phyloP scores from a whole-genome alignment of 2,797 vertebrate species.

The Botia almorhae region DNA sequence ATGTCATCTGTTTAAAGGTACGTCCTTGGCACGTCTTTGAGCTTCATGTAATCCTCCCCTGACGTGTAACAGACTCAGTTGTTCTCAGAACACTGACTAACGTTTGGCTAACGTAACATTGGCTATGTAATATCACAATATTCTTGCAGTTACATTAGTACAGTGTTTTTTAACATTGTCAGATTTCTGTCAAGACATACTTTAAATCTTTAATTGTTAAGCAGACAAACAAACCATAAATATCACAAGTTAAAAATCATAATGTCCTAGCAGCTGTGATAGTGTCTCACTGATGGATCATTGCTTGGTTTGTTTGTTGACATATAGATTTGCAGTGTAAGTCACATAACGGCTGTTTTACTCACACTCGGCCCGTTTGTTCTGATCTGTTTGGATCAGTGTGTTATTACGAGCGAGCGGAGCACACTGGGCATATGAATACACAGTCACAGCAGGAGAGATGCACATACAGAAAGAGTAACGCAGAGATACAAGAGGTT shows the following conservation, averaged over 20 bases:
- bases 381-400: slow-evolving; percentile 49
- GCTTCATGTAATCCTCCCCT: neutral
- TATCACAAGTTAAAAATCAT: neutral
- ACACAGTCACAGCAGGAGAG: slow-evolving; percentile 37
- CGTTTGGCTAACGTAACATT: too few species aligned
- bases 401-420: slow-evolving; percentile 39
- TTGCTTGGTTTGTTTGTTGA: slow-evolving; percentile 28
- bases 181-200: too few species aligned
- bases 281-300: neutral
- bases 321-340: slow-evolving; percentile 15
- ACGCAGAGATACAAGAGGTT: slow-evolving; percentile 39
- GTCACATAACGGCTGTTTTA: slow-evolving; percentile 42
- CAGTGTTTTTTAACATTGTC: too few species aligned
- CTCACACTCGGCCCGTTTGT: slow-evolving; percentile 18
- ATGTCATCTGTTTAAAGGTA: slow-evolving; percentile 19
- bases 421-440: slow-evolving; percentile 42
- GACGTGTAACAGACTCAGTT: neutral
- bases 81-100: too few species aligned
- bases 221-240: too few species aligned
- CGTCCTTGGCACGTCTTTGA: slow-evolving; percentile 16
- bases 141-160: too few species aligned
- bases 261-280: neutral
- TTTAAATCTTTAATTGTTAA: too few species aligned
- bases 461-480: slow-evolving; percentile 25
- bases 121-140: too few species aligned